Conservation (phyloP, 2,113 vertebrate species). For the Lanius collurio region DNA sequence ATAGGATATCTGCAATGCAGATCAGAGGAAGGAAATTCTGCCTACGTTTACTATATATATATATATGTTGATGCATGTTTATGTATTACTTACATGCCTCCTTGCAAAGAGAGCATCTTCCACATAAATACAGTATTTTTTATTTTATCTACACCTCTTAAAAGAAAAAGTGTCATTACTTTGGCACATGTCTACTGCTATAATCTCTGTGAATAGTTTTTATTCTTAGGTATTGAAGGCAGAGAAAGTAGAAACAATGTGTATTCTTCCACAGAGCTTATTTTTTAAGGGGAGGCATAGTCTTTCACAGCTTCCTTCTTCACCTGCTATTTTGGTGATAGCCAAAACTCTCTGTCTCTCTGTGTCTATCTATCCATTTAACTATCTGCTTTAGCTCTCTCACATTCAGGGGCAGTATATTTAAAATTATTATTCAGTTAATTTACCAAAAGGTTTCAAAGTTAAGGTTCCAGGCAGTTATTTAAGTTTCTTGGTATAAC, state of each 20-base stretch:
- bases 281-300: not conserved
- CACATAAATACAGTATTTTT: not conserved
- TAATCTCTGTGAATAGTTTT: not conserved
- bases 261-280: not conserved
- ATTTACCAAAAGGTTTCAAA: not conserved
- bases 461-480: not conserved
- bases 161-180: not conserved
- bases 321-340: not conserved
- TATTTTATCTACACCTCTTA: not conserved
- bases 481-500: not conserved
- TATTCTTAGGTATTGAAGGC: not conserved
- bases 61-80: not conserved
- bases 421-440: not conserved
- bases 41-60: not conserved
- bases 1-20: conserved; percentile 34
- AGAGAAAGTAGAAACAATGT: not conserved
- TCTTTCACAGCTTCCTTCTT: not conserved
- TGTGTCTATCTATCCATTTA: not conserved
- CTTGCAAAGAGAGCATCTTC: not conserved
- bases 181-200: not conserved
- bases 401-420: not conserved
- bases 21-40: conserved; percentile 27
- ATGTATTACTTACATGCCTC: not conserved
- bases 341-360: not conserved
- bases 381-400: not conserved